These are phyloP conservation scores for Mesocricetus auratus DNA, from an alignment of 2,113 vertebrate genomes.

Conservation along the genomic window DNA sequence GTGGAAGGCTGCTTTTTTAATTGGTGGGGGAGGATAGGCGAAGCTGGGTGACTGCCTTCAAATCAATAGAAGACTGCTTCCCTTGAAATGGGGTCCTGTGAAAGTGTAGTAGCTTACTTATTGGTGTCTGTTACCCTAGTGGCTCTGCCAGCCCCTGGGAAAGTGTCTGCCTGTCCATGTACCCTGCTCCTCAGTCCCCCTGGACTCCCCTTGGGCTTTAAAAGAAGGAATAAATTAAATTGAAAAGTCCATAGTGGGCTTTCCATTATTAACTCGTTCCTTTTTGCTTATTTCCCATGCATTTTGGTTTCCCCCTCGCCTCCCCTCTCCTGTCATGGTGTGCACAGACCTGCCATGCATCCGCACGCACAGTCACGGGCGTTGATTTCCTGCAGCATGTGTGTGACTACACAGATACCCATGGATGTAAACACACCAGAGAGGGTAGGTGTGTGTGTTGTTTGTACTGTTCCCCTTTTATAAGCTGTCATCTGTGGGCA, in stretches of 20 bases:
- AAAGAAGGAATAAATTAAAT: conserved; percentile 69
- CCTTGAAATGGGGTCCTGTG: neutral
- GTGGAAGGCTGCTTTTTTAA: neutral
- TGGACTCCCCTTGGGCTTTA: conserved; percentile 12
- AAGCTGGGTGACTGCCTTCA: conserved; percentile 52
- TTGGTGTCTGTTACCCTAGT: neutral
- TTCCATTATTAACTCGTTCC: conserved; percentile 77
- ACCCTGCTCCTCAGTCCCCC: conserved; percentile 23
- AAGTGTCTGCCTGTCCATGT: neutral
- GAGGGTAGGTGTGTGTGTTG: conserved; percentile 44
- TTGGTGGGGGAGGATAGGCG: neutral
- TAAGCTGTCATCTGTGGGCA: conserved; percentile 88
- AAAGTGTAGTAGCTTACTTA: neutral
- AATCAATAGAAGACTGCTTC: conserved; percentile 31
- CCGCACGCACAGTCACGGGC: accelerated
- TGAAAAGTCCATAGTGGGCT: neutral
- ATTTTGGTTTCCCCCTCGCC: conserved; percentile 43
- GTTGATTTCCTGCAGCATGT: neutral
- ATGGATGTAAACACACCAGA: conserved; percentile 22
- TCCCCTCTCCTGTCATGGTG: no score
- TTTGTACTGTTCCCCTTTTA: conserved; percentile 87
- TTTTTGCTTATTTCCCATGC: conserved; percentile 81
- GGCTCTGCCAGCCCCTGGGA: neutral
- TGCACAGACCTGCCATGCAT: no score
- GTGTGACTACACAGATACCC: neutral